Base-by-base conservation (phyloP, 2,888 invertebrate genomes). In the Teleiodes luculella region DNA sequence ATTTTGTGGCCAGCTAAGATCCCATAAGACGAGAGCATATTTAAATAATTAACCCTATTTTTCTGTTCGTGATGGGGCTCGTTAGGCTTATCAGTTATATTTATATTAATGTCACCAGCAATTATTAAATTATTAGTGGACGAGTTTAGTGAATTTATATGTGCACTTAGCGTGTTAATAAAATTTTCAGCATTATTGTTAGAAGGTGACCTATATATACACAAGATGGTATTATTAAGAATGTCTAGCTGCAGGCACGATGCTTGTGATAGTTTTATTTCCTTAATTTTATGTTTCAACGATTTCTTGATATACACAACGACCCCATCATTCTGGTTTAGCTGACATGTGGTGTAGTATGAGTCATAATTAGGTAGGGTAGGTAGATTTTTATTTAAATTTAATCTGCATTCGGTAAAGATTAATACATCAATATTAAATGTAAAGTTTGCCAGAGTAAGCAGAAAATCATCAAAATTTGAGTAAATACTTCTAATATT, bases 391-490 rank as follows among this genome's bases (percentile, higher is more conserved):
- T 53, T 52, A 18, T 49, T n/a, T 13, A 16, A 20, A 1, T 54
- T 31, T 3, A 61, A 13, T 28, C 58, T 28, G 31, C 61, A 59
- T 56, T 61, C 58, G 6, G 56, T 61, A n/a, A n/a, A n/a, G n/a
- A n/a, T n/a, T n/a, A n/a, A n/a, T n/a, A n/a, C n/a, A n/a, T n/a
- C n/a, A n/a, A 31, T 24, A 1, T 54, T 24, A 43, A 55, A 39
- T 2, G 50, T 47, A 6, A 57, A 37, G 2, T 10, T 31, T 8
- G 49, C 35, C 2, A 58, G 3, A 8, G 11, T 52, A 4, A 55
- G 2, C 13, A 37, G 4, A 7, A 56, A 41, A 11, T 53, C 55
- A 30, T 55, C 49, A 3, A 56, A 8, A 52, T 47, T 18, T 16
- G 14, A 7, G 8, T 37, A 37, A 14, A 37, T 37, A 37, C 37